Evolutionary conservation across 2,113 vertebrate species (phyloP).

Genomic region (Bujurquina vittata): DNA sequence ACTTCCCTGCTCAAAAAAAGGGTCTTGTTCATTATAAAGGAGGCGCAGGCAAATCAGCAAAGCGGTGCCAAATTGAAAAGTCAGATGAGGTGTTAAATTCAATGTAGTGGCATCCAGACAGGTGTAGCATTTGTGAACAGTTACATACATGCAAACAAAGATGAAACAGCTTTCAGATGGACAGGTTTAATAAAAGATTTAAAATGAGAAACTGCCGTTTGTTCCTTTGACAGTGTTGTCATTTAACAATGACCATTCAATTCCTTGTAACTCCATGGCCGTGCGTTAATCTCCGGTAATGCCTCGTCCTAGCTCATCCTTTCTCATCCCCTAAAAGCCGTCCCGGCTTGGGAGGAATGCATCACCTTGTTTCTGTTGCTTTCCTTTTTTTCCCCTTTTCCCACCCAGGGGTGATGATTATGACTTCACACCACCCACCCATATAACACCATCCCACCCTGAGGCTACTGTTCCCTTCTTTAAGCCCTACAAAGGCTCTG

Average conservation of each 20-base stretch:
- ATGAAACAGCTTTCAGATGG: background rate
- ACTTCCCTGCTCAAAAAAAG: background rate
- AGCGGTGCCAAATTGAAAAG: background rate
- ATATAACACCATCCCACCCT: conserved; percentile 32
- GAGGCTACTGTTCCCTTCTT: conserved; percentile 35
- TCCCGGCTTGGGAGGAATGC: conserved; percentile 60
- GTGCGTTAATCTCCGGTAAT: conserved; percentile 62
- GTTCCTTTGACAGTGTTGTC: background rate
- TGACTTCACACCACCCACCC: conserved; percentile 15
- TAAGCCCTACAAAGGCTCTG: conserved; percentile 66
- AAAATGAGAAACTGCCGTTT: background rate
- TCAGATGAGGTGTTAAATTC: background rate
- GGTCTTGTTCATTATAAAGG: background rate
- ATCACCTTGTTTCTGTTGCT: conserved; percentile 51
- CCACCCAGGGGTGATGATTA: conserved; percentile 61
- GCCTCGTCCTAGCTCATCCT: conserved; percentile 47
- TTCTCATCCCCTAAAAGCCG: conserved; percentile 55
- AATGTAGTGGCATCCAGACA: background rate
- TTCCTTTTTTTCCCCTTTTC: background rate
- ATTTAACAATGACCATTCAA: background rate
- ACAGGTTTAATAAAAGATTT: background rate
- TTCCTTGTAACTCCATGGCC: background rate
- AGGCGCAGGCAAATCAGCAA: background rate
- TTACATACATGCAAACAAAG: background rate
- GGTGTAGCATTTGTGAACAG: background rate